Percentiles rank a stretch among this genome's conserved stretches.
These are phyloP conservation scores for Leptinotarsa lineolata DNA, from an alignment of 1,140 invertebrate genomes.

Conservation along the genomic window DNA sequence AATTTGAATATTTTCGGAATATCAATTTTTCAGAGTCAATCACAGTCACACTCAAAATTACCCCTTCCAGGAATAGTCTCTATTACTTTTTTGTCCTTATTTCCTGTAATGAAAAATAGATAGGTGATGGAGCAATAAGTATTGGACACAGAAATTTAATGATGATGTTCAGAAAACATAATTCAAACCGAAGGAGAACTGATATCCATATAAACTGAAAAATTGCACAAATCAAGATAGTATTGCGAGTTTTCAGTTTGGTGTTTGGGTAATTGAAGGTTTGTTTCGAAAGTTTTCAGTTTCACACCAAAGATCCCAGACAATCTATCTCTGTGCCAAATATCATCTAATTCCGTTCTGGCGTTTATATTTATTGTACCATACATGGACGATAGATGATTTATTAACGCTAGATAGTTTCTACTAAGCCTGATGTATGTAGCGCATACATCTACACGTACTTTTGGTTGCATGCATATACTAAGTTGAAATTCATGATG, in stretches of 20 bases:
- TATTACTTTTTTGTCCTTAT: not conserved
- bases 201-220: constrained; percentile 2
- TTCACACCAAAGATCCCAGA: too few species aligned
- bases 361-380: too few species aligned
- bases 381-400: too few species aligned
- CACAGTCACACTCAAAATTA: not conserved
- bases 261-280: too few species aligned
- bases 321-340: too few species aligned
- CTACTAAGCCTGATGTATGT: too few species aligned
- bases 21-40: not conserved
- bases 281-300: too few species aligned
- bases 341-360: too few species aligned
- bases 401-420: too few species aligned
- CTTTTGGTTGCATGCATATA: too few species aligned
- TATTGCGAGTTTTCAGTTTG: not conserved
- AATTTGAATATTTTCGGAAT: not conserved
- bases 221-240: not conserved
- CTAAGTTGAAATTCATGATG: too few species aligned
- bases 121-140: not conserved
- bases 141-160: not conserved
- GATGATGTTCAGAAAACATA: not conserved
- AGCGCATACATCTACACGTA: too few species aligned
- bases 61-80: not conserved
- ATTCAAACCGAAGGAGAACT: not conserved
- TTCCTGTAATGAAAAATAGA: not conserved